Evolutionary conservation across 1,140 invertebrate genomes (phyloP).

Genomic region (Neodiprion virginianus): DNA sequence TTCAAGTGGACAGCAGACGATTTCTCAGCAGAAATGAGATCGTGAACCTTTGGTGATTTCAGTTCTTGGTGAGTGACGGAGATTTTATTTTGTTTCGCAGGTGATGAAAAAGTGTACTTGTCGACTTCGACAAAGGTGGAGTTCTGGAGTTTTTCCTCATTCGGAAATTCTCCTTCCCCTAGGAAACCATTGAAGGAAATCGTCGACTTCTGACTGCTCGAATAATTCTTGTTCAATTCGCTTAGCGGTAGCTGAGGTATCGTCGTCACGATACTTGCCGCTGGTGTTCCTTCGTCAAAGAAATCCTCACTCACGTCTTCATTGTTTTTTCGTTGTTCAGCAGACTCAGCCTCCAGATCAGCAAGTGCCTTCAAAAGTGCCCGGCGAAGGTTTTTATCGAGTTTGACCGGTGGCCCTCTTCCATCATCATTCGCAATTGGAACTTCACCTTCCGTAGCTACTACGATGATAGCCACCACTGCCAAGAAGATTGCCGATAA

Average conservation of each 20-base stretch:
- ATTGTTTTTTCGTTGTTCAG: constrained; percentile 50
- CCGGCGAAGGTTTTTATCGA: constrained; percentile 74
- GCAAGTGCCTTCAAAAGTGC: constrained; percentile 74
- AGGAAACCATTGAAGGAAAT: constrained; percentile 50
- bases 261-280: constrained; percentile 25
- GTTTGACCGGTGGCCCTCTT: constrained; percentile 62
- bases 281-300: constrained; percentile 13
- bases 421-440: constrained; percentile 29
- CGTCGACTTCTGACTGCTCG: constrained; percentile 31
- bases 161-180: constrained; percentile 44
- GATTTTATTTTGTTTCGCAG: neutral
- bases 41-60: neutral
- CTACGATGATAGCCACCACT: constrained; percentile 33
- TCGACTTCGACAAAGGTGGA: constrained; percentile 51
- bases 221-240: constrained; percentile 39
- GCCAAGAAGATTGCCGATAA: constrained; percentile 29
- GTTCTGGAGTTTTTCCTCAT: constrained; percentile 58
- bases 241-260: constrained; percentile 36
- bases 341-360: constrained; percentile 66
- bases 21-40: constrained; percentile 30
- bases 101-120: constrained; percentile 31
- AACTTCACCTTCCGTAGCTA: constrained; percentile 31
- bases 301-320: constrained; percentile 21
- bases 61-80: neutral
- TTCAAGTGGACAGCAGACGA: constrained; percentile 32